A percentile compares a stretch with the other conserved stretches of the same genome.
Evolutionary conservation across 2,888 invertebrate genomes (phyloP).

Genomic region (Danaus chrysippus): DNA sequence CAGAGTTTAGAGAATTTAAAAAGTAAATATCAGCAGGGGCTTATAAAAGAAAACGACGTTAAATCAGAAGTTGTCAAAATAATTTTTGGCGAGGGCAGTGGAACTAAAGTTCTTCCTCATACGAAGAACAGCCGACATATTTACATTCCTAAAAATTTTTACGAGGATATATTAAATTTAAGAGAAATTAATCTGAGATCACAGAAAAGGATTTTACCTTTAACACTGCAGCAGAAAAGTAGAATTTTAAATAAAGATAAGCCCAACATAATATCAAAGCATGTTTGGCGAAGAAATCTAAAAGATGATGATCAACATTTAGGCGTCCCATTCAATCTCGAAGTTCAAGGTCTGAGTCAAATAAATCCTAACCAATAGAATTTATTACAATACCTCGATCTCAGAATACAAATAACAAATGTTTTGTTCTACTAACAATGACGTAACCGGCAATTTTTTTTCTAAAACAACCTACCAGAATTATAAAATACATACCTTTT

Average conservation of each 20-base stretch:
- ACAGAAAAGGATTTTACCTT: slow-evolving; percentile 36
- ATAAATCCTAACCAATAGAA: slow-evolving; percentile 31
- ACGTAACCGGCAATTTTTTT: too few relatives aligned
- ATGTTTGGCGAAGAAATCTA: slow-evolving; percentile 37
- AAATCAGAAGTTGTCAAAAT: slow-evolving; percentile 27
- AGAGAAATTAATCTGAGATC: slow-evolving; percentile 20
- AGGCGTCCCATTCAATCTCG: slow-evolving; percentile 55
- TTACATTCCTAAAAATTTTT: slow-evolving; percentile 41
- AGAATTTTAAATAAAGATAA: slow-evolving; percentile 27
- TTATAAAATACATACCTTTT: too few relatives aligned
- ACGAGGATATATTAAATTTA: slow-evolving; percentile 25
- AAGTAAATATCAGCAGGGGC: slow-evolving; percentile 9
- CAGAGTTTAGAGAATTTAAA: slow-evolving; percentile 18
- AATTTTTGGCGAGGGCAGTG: slow-evolving; percentile 22
- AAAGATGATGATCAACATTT: slow-evolving; percentile 30
- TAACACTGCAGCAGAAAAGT: slow-evolving; percentile 39
- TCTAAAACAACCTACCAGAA: too few relatives aligned
- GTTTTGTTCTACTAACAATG: not conserved
- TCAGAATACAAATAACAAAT: not conserved
- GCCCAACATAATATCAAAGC: slow-evolving; percentile 16
- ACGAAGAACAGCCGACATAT: slow-evolving; percentile 36
- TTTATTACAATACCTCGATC: not conserved
- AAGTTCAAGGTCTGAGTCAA: slow-evolving; percentile 55
- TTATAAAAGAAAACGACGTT: slow-evolving; percentile 20
- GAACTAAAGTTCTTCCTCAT: slow-evolving; percentile 36